Evolutionary conservation across 2,888 invertebrate genomes (phyloP), one percentile per base, ranked within the genome.

Genomic region (Epistrophella euchroma): DNA sequence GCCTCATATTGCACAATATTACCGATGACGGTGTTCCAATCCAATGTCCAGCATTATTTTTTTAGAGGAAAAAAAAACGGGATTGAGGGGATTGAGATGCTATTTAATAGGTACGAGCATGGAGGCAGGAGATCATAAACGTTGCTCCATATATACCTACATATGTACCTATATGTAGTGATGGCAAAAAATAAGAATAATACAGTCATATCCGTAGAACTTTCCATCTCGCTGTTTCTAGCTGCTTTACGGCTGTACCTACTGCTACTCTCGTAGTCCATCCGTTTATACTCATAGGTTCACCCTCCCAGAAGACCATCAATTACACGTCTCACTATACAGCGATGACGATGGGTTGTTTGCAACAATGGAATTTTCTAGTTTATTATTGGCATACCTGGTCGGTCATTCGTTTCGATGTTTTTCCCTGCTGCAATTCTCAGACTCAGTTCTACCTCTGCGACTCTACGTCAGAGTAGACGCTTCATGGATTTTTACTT

Each of bases 281-380:
- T 28, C 9, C 52, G 15, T 40, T 32, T 6, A 13, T 37, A 22
- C 15, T 4, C 35, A 32, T 32, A 37, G 58, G 56, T 58, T 35
- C 80, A 68, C 76, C 71, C 86, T 78, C 71, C 74, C 74, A 74
- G 70, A 78, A 78, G 77, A 82, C 82, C 86, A 86, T 86, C 86
- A 78, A 81, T 82, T 82, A 74, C 64, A 35, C 78, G 77, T 75
- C 86, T 74, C 71, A 64, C 70, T 73, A 25, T 25, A 68, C 50
- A 75, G 40, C 74, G 86, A 77, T 64, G 64, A 40, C 64, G 28
- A 45, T 82, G 77, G 82, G 82, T 86, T 86, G 82, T 86, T 86
- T 82, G 86, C 82, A 86, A 86, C 86, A 82, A 78, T 86, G 82
- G 86, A 86, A 82, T 86, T 86, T 86, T 86, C 86, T 86, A 86